These are phyloP conservation scores for Pristionchus pacificus DNA, from an alignment of 1,140 invertebrate genomes.

Conservation along the genomic window DNA sequence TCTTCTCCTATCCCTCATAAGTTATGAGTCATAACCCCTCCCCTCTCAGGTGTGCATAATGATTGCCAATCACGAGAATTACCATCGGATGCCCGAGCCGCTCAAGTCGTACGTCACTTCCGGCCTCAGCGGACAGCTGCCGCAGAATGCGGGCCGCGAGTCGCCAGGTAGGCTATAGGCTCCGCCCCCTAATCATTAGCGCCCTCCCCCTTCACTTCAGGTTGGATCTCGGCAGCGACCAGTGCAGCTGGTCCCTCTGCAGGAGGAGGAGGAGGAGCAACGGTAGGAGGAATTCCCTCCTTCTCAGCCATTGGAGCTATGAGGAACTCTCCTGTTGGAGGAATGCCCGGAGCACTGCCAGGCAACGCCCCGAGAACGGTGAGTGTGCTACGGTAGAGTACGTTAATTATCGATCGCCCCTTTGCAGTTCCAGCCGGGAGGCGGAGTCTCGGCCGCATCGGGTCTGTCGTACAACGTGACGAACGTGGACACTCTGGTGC, in stretches of 20 bases:
- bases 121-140: slow-evolving; percentile 36
- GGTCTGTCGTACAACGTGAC: slow-evolving; percentile 62
- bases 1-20: too few species aligned
- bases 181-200: too few species aligned
- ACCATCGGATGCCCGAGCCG: slow-evolving; percentile 36
- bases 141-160: neutral
- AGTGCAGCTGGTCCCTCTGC: neutral
- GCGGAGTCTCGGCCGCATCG: slow-evolving; percentile 68
- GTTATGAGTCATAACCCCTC: neutral
- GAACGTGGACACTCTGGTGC: slow-evolving; percentile 91
- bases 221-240: neutral
- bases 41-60: slow-evolving; percentile 48
- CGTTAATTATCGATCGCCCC: slow-evolving; percentile 52
- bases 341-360: too few species aligned
- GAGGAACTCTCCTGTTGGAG: slow-evolving; percentile 9
- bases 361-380: neutral
- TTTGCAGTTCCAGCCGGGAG: slow-evolving; percentile 31
- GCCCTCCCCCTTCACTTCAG: slow-evolving; percentile 48
- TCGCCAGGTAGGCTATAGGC: too few species aligned
- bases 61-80: slow-evolving; percentile 41
- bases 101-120: slow-evolving; percentile 43
- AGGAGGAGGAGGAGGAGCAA: neutral
- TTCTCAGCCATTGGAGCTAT: slow-evolving; percentile 2
- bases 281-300: too few species aligned
- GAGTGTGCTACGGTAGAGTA: slow-evolving; percentile 10